Base-by-base conservation (phyloP, 2,797 vertebrate genomes). In the Sebastes wilsoni region DNA sequence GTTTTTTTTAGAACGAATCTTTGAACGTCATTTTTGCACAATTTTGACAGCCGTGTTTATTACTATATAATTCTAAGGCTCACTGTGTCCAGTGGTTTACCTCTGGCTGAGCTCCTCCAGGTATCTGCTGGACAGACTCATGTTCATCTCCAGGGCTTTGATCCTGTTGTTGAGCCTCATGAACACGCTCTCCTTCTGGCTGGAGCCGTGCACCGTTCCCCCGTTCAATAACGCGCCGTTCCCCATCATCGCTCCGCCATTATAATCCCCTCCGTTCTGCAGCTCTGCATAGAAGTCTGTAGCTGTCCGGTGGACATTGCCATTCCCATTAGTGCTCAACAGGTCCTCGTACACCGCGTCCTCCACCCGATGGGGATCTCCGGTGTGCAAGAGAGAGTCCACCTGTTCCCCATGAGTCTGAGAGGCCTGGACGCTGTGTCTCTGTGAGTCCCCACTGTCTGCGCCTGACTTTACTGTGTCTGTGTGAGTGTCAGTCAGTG, bases 91-190 rank as follows among this genome's bases (percentile, higher is more conserved):
- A 42, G 7, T 14, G 28, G 10, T 25, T 73, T 88, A 96, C 99
- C 99, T 98, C 95, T 99, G 99, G 86, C 99, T 99, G 80, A 99
- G 98, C 83, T 99, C 98, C 81, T 99, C 99, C 83, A 99, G 92
- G 74, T 99, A 99, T 88, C 99, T 97, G 92, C 99, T 96, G 91
- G 98, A 99, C 77, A 99, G 97, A 73, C 98, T 99, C 98, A 99
- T 99, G 93, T 99, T 99, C 92, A 99, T 98, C 94, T 99, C 99
- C 84, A 99, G 92, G 70, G 99, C 97, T 94, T 99, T 99, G 89
- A 99, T 99, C 72, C 99, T 95, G 92, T 99, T 99, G 92, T 99
- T 99, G 30, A 99, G 96, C 87, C 99, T 97, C 99, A 99, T 99
- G 90, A 99, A 99, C 61, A 99, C 98, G 0, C 98, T 99, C 87